Conservation (phyloP, 2,888 invertebrate species). For the Phasia obesa region DNA sequence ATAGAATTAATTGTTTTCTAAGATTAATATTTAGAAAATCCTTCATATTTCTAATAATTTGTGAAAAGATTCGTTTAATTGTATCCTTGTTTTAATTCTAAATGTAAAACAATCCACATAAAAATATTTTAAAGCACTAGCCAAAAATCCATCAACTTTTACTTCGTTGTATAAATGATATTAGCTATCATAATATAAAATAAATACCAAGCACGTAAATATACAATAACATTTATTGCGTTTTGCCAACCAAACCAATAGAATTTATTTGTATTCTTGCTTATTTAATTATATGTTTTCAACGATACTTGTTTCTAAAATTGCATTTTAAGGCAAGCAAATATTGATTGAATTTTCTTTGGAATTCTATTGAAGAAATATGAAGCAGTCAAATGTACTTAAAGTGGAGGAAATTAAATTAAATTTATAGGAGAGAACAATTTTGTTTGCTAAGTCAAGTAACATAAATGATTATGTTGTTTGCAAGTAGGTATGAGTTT, state of each 20-base stretch:
- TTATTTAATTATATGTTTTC: neutral
- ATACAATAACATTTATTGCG: neutral
- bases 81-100: neutral
- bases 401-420: neutral
- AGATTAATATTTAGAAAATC: too few species aligned
- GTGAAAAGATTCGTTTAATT: neutral
- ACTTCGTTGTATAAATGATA: conserved; percentile 10
- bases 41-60: too few species aligned
- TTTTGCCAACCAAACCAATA: neutral
- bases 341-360: conserved; percentile 22
- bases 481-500: neutral
- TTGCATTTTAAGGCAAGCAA: neutral
- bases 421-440: neutral
- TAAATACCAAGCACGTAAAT: too few species aligned
- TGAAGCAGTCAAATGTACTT: neutral
- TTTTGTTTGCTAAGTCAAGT: neutral
- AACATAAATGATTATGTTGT: neutral
- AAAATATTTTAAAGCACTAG: neutral
- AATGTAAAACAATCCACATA: neutral
- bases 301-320: conserved; percentile 13
- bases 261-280: neutral
- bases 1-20: too few species aligned
- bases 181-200: neutral
- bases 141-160: neutral
- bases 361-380: neutral